Base-by-base conservation (phyloP, 2,888 invertebrate genomes). In the Eilema sororculum region DNA sequence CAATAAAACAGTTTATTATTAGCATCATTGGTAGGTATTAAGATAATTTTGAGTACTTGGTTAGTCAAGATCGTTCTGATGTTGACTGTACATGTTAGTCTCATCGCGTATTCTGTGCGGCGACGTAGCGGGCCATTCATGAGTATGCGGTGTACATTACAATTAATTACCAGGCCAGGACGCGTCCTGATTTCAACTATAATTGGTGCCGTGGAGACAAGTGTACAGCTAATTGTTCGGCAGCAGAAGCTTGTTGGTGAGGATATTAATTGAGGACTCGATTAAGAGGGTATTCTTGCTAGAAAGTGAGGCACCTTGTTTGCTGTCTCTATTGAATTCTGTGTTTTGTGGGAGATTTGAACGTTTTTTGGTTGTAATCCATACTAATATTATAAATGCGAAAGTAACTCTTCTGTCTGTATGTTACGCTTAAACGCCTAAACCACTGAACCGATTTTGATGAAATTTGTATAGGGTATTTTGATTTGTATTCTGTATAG, bases 81-180 rank as follows among this genome's bases (percentile, higher is more conserved):
- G 28, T 5, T 28, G 28, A 73, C 59, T 37, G 59, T 76, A 69
- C 65, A 60, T 67, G 69, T 73, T 69, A 46, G 68, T 77, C 71
- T 76, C 72, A 86, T 90, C 86, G 81, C 70, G 86, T 87, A 91
- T 92, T 87, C 91, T 74, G 78, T 68, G 73, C 78, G 74, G 71
- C 68, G 65, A 77, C 74, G 85, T 89, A 90, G 90, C 92, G 91
- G 89, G 66, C 86, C 88, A 86, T 87, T 87, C 86, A 87, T 82
- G 87, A 86, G 82, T 77, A 81, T 83, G 87, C 84, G 85, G 85
- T 86, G 86, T 87, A 89, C 89, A 91, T 91, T 87, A 89, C 88
- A 92, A 91, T 90, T 87, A 84, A 87, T 86, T 82, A 84, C 76
- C 78, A 80, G 83, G 78, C 78, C 77, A 69, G 78, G 77, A 84